Conservation (phyloP, 2,113 vertebrate species). For the Motacilla alba region DNA sequence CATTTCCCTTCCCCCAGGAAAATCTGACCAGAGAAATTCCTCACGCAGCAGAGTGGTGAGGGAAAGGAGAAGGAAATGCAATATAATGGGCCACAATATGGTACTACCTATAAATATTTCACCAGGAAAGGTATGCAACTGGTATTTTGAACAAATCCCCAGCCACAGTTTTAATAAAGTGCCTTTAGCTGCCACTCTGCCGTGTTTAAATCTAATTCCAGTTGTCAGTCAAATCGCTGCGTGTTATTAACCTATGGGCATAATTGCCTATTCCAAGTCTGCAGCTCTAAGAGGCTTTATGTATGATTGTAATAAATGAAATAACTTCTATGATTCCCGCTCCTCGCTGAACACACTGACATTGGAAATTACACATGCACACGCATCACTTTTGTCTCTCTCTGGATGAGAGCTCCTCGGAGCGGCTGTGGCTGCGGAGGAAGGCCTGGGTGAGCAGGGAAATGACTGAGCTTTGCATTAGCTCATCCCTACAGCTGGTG, state of each 20-base stretch:
- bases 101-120: slow-evolving; percentile 36
- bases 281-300: slow-evolving; percentile 49
- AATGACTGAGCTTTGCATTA: background rate
- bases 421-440: background rate
- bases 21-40: background rate
- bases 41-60: background rate
- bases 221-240: slow-evolving; percentile 51
- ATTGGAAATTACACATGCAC: slow-evolving; percentile 17
- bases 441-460: background rate
- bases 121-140: slow-evolving; percentile 25
- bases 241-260: slow-evolving; percentile 62
- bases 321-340: slow-evolving; percentile 44
- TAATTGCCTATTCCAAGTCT: slow-evolving; percentile 57
- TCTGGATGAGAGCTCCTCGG: background rate
- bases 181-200: slow-evolving; percentile 55
- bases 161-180: slow-evolving; percentile 55
- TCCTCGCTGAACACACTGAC: background rate
- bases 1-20: background rate
- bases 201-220: slow-evolving; percentile 51
- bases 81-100: background rate
- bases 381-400: slow-evolving; percentile 7
- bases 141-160: slow-evolving; percentile 63
- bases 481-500: slow-evolving; percentile 12
- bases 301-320: slow-evolving; percentile 50
- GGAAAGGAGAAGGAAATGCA: background rate